These are phyloP conservation scores for Eurytoma adleriae DNA, from an alignment of 2,888 invertebrate species.

Conservation along the genomic window DNA sequence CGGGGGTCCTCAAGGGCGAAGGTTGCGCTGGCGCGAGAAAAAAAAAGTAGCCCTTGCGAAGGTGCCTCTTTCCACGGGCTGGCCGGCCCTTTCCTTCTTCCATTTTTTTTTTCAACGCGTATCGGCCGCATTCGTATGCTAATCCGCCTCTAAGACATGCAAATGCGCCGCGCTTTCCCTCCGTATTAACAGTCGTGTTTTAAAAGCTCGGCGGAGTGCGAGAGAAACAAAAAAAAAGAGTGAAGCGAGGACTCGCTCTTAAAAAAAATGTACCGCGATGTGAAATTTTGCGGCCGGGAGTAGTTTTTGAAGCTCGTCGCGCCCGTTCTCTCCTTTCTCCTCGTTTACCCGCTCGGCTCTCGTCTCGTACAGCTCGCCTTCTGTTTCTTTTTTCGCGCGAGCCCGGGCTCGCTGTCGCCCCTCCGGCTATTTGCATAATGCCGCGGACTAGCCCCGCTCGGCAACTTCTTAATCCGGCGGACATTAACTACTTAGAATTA, in stretches of 20 bases:
- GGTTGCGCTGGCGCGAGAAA: conserved; percentile 3
- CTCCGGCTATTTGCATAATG: conserved; percentile 23
- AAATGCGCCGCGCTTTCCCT: conserved; percentile 47
- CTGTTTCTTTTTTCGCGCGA: neutral
- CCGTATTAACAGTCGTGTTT: conserved; percentile 39
- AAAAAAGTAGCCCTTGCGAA: conserved; percentile 42
- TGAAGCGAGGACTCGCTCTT: conserved; percentile 6
- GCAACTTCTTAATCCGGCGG: conserved; percentile 10
- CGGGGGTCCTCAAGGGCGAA: conserved; percentile 43
- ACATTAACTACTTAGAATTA: conserved; percentile 13
- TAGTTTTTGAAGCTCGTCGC: conserved; percentile 15
- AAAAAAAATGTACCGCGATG: conserved; percentile 36
- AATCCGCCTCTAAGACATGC: conserved; percentile 55
- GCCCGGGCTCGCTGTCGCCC: neutral
- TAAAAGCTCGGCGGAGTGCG: conserved; percentile 24
- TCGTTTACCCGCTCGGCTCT: neutral
- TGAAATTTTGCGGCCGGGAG: conserved; percentile 14
- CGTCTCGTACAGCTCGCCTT: neutral
- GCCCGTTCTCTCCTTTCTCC: neutral
- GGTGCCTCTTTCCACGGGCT: neutral
- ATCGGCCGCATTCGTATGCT: conserved; percentile 49
- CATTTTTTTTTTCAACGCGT: neutral
- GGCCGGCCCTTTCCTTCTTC: conserved; percentile 19
- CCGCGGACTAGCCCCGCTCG: neutral
- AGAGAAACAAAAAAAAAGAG: conserved; percentile 7